Evolutionary conservation across 2,113 vertebrate species (phyloP).

Genomic region (Pseudopodoces humilis): DNA sequence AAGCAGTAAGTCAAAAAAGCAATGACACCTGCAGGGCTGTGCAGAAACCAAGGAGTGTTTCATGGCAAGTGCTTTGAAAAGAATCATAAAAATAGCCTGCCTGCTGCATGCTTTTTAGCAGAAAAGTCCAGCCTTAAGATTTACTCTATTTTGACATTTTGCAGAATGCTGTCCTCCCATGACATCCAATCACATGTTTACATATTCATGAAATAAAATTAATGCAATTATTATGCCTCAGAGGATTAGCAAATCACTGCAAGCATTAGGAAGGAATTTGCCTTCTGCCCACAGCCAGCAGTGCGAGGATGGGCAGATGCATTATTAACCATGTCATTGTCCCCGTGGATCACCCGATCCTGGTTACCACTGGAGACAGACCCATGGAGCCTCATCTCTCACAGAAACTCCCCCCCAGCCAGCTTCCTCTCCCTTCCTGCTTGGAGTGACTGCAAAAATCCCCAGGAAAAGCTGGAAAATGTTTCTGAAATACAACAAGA

Average conservation of each 20-base stretch:
- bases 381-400: neutral
- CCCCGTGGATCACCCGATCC: slow-evolving; percentile 25
- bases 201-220: slow-evolving; percentile 46
- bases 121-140: neutral
- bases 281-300: neutral
- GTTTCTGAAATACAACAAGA: neutral
- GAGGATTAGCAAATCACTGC: slow-evolving; percentile 47
- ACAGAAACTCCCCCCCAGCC: neutral
- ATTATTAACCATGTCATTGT: slow-evolving; percentile 48
- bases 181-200: neutral
- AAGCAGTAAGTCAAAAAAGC: neutral
- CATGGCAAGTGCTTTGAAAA: neutral
- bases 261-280: slow-evolving; percentile 3
- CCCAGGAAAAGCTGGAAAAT: neutral
- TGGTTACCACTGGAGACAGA: slow-evolving; percentile 41
- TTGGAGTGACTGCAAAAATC: neutral
- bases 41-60: neutral
- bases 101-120: neutral
- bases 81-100: neutral
- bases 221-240: slow-evolving; percentile 29
- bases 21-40: neutral
- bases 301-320: neutral
- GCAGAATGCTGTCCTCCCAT: neutral
- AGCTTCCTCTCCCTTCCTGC: neutral
- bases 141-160: neutral